phyloP scores from a whole-genome alignment of 2,113 vertebrate species.

The Neolamprologus brichardi region DNA sequence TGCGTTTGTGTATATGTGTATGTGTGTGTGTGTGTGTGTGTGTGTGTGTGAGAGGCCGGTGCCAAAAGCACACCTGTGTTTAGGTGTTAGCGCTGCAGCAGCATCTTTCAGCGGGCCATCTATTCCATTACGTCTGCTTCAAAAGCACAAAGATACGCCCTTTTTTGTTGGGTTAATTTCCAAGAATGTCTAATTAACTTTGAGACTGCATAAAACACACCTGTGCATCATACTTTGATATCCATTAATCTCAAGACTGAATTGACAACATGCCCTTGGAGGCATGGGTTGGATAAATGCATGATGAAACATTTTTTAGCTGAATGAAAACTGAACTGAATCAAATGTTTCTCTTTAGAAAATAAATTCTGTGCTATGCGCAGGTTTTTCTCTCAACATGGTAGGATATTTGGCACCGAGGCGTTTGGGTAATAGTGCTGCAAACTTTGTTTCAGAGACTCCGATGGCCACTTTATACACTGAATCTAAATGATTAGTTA shows the following conservation, averaged over 20 bases:
- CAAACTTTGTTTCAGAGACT: background rate
- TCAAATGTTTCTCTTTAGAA: conserved; percentile 3
- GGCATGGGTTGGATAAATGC: background rate
- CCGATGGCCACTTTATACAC: background rate
- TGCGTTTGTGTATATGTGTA: background rate
- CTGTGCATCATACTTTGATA: background rate
- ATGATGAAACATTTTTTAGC: background rate
- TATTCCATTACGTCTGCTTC: conserved; percentile 29
- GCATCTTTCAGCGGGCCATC: conserved; percentile 38
- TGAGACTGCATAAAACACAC: background rate
- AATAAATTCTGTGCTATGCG: background rate
- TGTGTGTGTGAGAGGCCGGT: background rate
- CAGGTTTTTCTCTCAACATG: background rate
- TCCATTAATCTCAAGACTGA: conserved; percentile 27
- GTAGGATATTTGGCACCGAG: background rate
- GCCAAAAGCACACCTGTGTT: conserved; percentile 61
- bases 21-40: background rate
- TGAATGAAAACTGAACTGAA: background rate
- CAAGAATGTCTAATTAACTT: conserved; percentile 13
- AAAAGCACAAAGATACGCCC: background rate
- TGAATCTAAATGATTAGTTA: background rate
- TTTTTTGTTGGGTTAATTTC: background rate
- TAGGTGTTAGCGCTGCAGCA: conserved; percentile 41
- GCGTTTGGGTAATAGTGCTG: background rate
- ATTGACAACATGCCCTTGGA: conserved; percentile 29